These are phyloP conservation scores for Samia ricini DNA, from an alignment of 1,140 invertebrate species.

Conservation along the genomic window DNA sequence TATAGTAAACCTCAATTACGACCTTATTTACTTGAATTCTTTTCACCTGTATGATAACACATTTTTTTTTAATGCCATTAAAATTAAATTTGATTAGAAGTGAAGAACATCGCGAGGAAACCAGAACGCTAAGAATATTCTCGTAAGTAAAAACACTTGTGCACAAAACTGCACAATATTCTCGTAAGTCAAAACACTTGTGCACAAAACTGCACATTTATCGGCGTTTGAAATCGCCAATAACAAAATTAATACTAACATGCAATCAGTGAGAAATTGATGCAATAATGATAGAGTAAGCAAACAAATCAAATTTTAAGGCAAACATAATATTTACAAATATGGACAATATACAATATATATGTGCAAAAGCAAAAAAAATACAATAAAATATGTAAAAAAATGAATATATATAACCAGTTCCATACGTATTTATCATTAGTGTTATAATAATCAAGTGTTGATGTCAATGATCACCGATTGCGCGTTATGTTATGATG, in stretches of 20 bases:
- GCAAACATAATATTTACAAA: background rate
- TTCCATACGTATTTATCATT: background rate
- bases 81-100: too few relatives aligned
- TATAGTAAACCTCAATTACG: too few relatives aligned
- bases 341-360: background rate
- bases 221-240: background rate
- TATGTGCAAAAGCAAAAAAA: background rate
- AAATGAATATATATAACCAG: background rate
- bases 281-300: background rate
- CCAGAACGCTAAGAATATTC: too few relatives aligned
- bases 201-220: background rate
- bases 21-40: too few relatives aligned
- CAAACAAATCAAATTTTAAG: background rate
- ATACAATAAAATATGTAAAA: background rate
- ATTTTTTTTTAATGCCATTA: too few relatives aligned
- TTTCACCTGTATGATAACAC: too few relatives aligned
- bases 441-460: constrained; percentile 5
- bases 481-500: background rate
- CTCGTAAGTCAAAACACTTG: too few relatives aligned
- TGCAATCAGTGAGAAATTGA: background rate
- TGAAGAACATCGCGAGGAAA: too few relatives aligned
- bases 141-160: too few relatives aligned
- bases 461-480: too few relatives aligned
- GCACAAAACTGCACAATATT: too few relatives aligned
- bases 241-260: background rate